phyloP scores from a whole-genome alignment of 1,140 invertebrate species.

The Drosophila pseudoobscura region DNA sequence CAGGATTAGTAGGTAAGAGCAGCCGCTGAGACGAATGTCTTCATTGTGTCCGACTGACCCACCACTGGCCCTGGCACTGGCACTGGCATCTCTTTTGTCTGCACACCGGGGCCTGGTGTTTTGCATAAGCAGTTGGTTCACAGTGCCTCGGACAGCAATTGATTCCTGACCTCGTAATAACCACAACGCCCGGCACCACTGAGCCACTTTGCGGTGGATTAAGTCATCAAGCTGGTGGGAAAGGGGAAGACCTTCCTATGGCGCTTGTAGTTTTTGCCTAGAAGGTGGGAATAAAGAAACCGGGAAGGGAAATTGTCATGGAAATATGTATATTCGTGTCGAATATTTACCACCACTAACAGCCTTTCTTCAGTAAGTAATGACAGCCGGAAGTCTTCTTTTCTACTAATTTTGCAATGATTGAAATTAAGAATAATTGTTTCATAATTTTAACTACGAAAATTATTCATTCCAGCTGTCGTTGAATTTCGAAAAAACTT shows the following conservation, averaged over 20 bases:
- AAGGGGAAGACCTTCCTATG: slow-evolving; percentile 13
- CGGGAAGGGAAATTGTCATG: slow-evolving; percentile 5
- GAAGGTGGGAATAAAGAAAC: slow-evolving; percentile 25
- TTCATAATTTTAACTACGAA: no score
- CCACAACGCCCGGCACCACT: slow-evolving; percentile 33
- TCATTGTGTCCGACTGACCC: slow-evolving; percentile 36
- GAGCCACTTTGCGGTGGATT: slow-evolving; percentile 48
- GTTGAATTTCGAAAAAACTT: no score
- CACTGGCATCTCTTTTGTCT: slow-evolving; percentile 12
- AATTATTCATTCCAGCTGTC: no score
- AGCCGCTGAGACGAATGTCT: slow-evolving; percentile 41
- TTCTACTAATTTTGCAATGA: no score
- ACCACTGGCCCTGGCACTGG: slow-evolving; percentile 1
- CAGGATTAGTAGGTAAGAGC: slow-evolving; percentile 57
- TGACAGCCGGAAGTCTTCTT: no score
- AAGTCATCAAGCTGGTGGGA: slow-evolving; percentile 38
- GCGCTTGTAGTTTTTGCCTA: slow-evolving; percentile 30
- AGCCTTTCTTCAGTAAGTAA: no score
- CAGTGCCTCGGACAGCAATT: slow-evolving; percentile 36
- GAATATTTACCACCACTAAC: not conserved
- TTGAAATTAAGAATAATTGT: no score
- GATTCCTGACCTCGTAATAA: slow-evolving; percentile 59
- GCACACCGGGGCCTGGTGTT: slow-evolving; percentile 3
- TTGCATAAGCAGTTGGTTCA: slow-evolving; percentile 54
- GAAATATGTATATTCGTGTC: not conserved